Conservation (phyloP, 2,113 vertebrate species). For the Lophius piscatorius region DNA sequence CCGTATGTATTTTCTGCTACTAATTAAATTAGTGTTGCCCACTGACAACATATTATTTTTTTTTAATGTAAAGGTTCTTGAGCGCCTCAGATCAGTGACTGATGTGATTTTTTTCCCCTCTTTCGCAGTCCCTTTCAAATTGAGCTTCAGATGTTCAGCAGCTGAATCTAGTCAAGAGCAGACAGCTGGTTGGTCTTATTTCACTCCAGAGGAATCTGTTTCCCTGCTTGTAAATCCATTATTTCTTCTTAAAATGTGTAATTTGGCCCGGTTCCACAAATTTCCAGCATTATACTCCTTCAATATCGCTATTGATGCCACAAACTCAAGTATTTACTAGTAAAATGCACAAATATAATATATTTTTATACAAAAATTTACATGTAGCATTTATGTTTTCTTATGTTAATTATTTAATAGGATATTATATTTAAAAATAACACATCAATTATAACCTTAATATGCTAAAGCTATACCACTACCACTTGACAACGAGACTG, state of each 20-base stretch:
- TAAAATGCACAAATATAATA: not conserved
- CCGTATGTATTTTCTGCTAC: not conserved
- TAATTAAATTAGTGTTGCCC: slow-evolving; percentile 16
- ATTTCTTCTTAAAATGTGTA: slow-evolving; percentile 16
- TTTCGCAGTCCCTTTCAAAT: slow-evolving; percentile 19
- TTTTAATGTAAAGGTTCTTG: not conserved
- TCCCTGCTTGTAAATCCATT: slow-evolving; percentile 5
- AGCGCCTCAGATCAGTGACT: not conserved
- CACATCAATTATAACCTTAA: too few species aligned
- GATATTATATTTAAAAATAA: too few species aligned
- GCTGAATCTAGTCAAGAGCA: slow-evolving; percentile 26
- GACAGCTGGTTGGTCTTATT: slow-evolving; percentile 41
- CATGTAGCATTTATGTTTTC: not conserved
- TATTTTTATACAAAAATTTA: not conserved
- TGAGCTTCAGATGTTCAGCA: slow-evolving; percentile 28
- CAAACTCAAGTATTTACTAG: too few species aligned
- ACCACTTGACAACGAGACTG: too few species aligned
- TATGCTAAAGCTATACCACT: too few species aligned
- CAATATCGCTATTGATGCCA: not conserved
- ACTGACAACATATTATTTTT: too few species aligned
- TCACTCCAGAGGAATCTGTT: slow-evolving; percentile 27
- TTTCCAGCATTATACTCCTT: not conserved
- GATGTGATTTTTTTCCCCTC: slow-evolving; percentile 21
- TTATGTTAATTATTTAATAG: too few species aligned
- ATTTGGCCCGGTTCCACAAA: not conserved